Base-by-base conservation (phyloP, 1,140 invertebrate genomes). In the Aricia agestis region DNA sequence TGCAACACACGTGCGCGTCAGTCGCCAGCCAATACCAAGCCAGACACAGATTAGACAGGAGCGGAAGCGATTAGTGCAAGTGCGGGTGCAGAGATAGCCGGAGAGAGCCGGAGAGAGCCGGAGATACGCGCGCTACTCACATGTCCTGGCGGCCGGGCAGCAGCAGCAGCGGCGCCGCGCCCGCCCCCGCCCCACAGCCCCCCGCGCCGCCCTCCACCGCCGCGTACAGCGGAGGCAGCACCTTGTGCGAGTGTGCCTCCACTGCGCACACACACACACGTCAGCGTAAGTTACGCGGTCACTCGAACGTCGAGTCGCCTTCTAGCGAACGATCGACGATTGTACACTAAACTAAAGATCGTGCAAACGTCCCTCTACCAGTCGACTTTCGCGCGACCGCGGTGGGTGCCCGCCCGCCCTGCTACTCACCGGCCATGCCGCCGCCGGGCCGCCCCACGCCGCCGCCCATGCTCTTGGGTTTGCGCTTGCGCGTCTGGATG, bases 401-500 rank as follows among this genome's bases (percentile, higher is more conserved):
- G 25, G 25, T 36, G 6, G 36, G 9, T 36, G 36, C 72, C 68
- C n/a, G 17, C 18, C 18, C 19, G 41, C 4, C 61, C n/a, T 11
- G 9, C 19, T 70, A 89, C 85, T 71, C 80, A 87, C 85, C 85
- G 68, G 85, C 72, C 25, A 87, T 80, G 67, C 74, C 76, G 73
- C 80, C 81, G 74, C 81, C 79, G 42, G 78, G 72, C 57, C 83
- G 76, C 81, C 86, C 87, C 65, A 87, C 86, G 2, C 81, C 84
- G 69, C 88, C 88, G 69, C 89, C 87, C 86, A 90, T 88, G 78
- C 89, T 92, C 86, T 97, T 97, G 42, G 96, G 96, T 86, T 98
- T 98, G 71, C 98, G 93, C 85, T 98, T 98, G 61, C 98, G 91
- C 31, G 96, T 98, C 89, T 98, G 98, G 81, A 99, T 98, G 9